Percentiles rank a stretch among this genome's conserved stretches.
Evolutionary conservation across 92 coral and sea anemone species (phyloP).

Genomic region (Epizoanthus stellaris): DNA sequence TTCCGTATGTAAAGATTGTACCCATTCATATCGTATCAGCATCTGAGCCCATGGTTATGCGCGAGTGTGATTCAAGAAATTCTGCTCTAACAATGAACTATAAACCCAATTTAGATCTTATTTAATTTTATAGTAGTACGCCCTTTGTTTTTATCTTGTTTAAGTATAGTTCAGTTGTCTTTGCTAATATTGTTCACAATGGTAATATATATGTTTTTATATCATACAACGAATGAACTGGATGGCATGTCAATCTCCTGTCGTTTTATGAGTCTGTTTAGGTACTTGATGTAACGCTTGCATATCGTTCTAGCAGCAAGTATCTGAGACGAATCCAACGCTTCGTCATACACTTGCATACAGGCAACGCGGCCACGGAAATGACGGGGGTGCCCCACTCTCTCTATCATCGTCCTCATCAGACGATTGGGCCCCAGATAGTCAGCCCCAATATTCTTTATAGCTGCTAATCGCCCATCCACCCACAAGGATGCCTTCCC

Average conservation of each 20-base stretch:
- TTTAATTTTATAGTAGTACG: too few relatives aligned
- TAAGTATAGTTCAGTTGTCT: too few relatives aligned
- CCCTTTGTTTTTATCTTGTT: too few relatives aligned
- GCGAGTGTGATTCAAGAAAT: too few relatives aligned
- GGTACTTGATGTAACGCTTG: not conserved
- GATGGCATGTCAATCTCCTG: not conserved
- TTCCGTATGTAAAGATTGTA: too few relatives aligned
- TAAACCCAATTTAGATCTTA: too few relatives aligned
- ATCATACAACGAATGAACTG: too few relatives aligned
- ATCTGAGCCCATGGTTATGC: too few relatives aligned
- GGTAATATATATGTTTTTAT: too few relatives aligned
- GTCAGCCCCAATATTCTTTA: slow-evolving; percentile 10
- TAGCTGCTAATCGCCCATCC: slow-evolving; percentile 27
- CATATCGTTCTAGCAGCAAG: slow-evolving; percentile 23
- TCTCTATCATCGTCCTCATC: slow-evolving; percentile 8
- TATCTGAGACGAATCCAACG: slow-evolving; percentile 29
- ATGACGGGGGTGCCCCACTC: not conserved
- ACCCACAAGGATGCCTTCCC: slow-evolving; percentile 42
- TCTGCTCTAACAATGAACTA: too few relatives aligned
- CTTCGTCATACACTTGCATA: slow-evolving; percentile 32
- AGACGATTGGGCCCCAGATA: not conserved
- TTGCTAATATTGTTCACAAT: too few relatives aligned
- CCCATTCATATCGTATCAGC: too few relatives aligned
- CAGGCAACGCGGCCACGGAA: slow-evolving; percentile 40
- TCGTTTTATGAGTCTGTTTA: not conserved